Conservation (phyloP, 2,113 vertebrate species). For the Cercocebus atys region DNA sequence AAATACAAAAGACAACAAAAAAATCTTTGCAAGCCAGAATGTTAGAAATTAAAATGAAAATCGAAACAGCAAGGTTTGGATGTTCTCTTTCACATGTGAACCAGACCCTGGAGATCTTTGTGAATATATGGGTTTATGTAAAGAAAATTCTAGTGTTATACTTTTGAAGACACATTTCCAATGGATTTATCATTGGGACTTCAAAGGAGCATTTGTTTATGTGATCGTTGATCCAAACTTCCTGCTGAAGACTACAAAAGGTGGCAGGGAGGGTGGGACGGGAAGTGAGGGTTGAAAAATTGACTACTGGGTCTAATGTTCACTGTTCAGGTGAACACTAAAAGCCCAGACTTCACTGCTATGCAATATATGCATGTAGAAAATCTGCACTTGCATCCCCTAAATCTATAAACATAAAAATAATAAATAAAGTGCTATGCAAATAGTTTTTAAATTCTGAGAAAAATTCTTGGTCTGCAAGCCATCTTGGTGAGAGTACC, state of each 20-base stretch:
- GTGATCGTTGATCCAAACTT: not conserved
- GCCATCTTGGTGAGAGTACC: not conserved
- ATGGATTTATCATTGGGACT: not conserved
- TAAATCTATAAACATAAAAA: too few species aligned
- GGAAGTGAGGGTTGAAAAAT: too few species aligned
- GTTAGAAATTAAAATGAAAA: not conserved
- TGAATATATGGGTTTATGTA: not conserved
- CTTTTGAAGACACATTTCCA: not conserved
- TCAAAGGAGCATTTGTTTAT: not conserved
- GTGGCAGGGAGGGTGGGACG: too few species aligned
- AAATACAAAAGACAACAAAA: constrained; percentile 15
- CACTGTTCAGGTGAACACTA: too few species aligned
- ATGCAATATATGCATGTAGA: too few species aligned
- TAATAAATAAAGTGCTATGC: too few species aligned
- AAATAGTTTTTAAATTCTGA: not conserved
- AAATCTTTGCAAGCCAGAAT: not conserved
- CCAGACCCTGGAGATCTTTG: not conserved
- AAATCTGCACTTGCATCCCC: too few species aligned
- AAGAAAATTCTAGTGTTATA: not conserved
- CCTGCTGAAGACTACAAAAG: not conserved
- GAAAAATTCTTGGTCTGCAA: not conserved
- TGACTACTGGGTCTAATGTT: too few species aligned
- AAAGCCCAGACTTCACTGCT: too few species aligned
- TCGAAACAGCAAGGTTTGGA: not conserved
- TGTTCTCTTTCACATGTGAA: not conserved